Evolutionary conservation across 2,113 vertebrate genomes (phyloP), one percentile per base, ranked within the genome.

Genomic region (Hypanus sabinus): DNA sequence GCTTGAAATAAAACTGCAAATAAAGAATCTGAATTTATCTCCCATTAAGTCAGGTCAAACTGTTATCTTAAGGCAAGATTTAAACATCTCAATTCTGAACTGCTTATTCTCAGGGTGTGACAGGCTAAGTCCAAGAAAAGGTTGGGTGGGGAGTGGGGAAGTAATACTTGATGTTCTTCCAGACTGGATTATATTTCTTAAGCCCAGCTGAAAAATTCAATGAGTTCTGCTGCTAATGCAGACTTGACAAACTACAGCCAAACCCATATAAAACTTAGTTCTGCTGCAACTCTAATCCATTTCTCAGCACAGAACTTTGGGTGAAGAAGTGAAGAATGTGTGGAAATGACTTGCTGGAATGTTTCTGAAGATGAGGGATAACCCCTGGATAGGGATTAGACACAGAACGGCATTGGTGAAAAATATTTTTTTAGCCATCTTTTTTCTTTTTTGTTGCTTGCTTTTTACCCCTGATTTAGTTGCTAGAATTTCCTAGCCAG

Each of bases 101-200:
- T 73, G 33, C 33, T 36, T 38, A 24, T 2, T 65, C 90, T 65
- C 73, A 9, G 38, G 60, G 65, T 55, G 36, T 93, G 91, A 73
- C 27, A 46, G 68, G 73, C 68, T 20, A 71, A 73, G 91, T 93
- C 91, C 91, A 93, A 91, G 91, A 24, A 38, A 46, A 93, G 70
- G 3, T 75, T 93, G 70, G 55, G 46, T 46, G 46, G 20, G 68
- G 91, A 73, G 57, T 22, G 5, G 22, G 55, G 55, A 70, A 24
- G 68, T 93, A 93, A 75, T 93, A 93, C 91, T 73, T 93, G 70
- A 93, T 93, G 91, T 93, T 73, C 91, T 75, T 93, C 91, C 91
- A 93, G 68, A 73, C 22, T 55, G 46, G 70, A 71, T 93, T 70
- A 75, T 93, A 93, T 93, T 93, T 93, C 91, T 93, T 93, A 93